These are phyloP conservation scores for Hypomecis atomaria DNA, from an alignment of 2,888 invertebrate species.

Conservation along the genomic window DNA sequence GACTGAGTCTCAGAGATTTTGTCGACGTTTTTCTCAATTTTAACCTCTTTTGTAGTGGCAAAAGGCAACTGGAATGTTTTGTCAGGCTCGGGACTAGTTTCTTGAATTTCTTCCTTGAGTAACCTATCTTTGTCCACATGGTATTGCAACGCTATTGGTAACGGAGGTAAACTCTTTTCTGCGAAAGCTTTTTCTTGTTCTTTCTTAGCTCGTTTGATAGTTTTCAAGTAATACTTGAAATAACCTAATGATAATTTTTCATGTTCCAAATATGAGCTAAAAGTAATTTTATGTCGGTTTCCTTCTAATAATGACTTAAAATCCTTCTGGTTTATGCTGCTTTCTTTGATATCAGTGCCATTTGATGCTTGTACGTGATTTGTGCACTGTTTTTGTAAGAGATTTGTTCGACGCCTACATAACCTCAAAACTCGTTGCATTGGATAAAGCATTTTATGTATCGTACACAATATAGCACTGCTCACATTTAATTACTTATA, in stretches of 20 bases:
- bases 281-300: slow-evolving; percentile 72
- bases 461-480: slow-evolving; percentile 23
- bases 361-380: slow-evolving; percentile 52
- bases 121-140: slow-evolving; percentile 65
- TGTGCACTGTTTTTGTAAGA: slow-evolving; percentile 53
- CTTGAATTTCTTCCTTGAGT: slow-evolving; percentile 50
- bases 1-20: slow-evolving; percentile 12
- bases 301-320: slow-evolving; percentile 60
- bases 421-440: slow-evolving; percentile 73
- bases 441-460: slow-evolving; percentile 59
- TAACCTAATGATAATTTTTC: slow-evolving; percentile 70
- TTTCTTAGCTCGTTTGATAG: slow-evolving; percentile 59
- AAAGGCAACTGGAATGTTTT: slow-evolving; percentile 72
- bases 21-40: slow-evolving; percentile 44
- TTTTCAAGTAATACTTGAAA: slow-evolving; percentile 66
- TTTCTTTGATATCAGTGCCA: slow-evolving; percentile 41
- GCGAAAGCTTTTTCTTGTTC: slow-evolving; percentile 48
- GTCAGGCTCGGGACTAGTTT: slow-evolving; percentile 43
- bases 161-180: slow-evolving; percentile 64
- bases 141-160: slow-evolving; percentile 84
- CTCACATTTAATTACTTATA: neutral
- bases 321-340: slow-evolving; percentile 48
- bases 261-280: slow-evolving; percentile 73
- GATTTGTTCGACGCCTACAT: slow-evolving; percentile 58
- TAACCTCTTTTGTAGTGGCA: slow-evolving; percentile 54